Base-by-base conservation (phyloP, 2,888 invertebrate genomes). In the Pemphredon lugubris region DNA sequence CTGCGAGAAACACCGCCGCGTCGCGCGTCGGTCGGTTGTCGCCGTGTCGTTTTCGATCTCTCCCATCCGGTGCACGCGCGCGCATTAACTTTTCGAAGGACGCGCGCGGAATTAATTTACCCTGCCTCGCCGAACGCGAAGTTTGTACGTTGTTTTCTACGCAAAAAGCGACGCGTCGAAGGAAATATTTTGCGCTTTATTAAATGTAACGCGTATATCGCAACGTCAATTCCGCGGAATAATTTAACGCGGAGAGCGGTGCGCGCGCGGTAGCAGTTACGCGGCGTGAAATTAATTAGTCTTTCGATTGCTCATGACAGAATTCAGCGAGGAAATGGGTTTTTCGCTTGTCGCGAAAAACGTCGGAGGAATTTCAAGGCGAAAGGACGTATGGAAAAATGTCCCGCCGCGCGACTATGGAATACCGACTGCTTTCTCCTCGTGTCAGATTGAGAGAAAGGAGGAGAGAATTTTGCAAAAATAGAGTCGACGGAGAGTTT, bases 401-500 rank as follows among this genome's bases (percentile, higher is more conserved):
- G 57, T 48, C 57, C 58, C 37, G 11, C 18, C 30, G 44, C 20
- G 23, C 39, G 39, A 32, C 55, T 48, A 20, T 30, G 45, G 61
- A 45, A 71, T 50, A 39, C 47, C 65, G 37, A 45, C 54, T 26
- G 66, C 51, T 63, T 57, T 64, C 69, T 20, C 40, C 40, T 47
- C 34, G 61, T 20, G 64, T 64, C 60, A 50, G 23, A 23, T n/a
- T 30, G 48, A 23, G 48, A 34, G 13, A 37, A 50, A 59, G 14
- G 26, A 37, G 30, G 21, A 34, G 16, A 34, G 60, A 58, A 68
- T 76, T 65, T 65, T 60, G 39, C 40, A 40, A 64, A 67, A 68
- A 72, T 58, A 42, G 64, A 68, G 44, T 47, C 60, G 60, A 73
- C 58, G 64, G 50, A 65, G 77, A 76, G 40, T 77, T 72, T 26